phyloP scores from a whole-genome alignment of 2,113 vertebrate species.

The Aspiorhynchus laticeps region DNA sequence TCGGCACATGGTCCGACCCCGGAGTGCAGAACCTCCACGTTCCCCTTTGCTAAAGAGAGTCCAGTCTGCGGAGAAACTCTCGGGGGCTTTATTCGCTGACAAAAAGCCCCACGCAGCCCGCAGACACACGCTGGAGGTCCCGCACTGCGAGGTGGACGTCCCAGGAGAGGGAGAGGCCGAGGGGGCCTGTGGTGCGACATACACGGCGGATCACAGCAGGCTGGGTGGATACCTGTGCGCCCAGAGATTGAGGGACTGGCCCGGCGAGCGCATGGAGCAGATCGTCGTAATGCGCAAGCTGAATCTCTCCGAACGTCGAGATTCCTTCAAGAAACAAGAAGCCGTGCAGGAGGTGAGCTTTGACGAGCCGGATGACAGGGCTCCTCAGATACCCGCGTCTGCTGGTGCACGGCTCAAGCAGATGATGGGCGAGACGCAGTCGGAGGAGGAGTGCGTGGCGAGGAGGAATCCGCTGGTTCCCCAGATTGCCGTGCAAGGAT shows the following conservation, averaged over 20 bases:
- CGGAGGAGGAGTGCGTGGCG: conserved; percentile 57
- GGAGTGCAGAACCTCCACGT: conserved; percentile 80
- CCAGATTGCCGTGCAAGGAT: conserved; percentile 88
- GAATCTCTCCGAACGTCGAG: conserved; percentile 90
- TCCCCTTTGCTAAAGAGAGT: conserved; percentile 91
- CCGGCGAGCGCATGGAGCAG: conserved; percentile 79
- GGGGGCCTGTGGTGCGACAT: conserved; percentile 12
- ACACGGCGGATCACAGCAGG: conserved; percentile 69
- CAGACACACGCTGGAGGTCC: conserved; percentile 81
- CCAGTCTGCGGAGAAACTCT: conserved; percentile 88
- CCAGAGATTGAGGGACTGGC: conserved; percentile 72
- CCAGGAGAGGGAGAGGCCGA: conserved; percentile 48
- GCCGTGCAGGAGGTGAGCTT: conserved; percentile 97
- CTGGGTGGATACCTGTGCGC: conserved; percentile 68
- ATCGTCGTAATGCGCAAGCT: conserved; percentile 93
- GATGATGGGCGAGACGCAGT: conserved; percentile 59
- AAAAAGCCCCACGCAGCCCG: conserved; percentile 74
- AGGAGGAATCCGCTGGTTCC: conserved; percentile 78
- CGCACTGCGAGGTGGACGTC: conserved; percentile 69
- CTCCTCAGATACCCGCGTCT: background rate
- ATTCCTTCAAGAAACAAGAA: conserved; percentile 98
- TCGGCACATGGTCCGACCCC: conserved; percentile 81
- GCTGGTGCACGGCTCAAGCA: conserved; percentile 58
- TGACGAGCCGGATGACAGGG: conserved; percentile 82
- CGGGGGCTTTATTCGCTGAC: conserved; percentile 76